A percentile compares a stretch with the other conserved stretches of the same genome.
These are phyloP conservation scores for Anarhynchus alexandrinus DNA, from an alignment of 2,113 vertebrate genomes.

Conservation along the genomic window DNA sequence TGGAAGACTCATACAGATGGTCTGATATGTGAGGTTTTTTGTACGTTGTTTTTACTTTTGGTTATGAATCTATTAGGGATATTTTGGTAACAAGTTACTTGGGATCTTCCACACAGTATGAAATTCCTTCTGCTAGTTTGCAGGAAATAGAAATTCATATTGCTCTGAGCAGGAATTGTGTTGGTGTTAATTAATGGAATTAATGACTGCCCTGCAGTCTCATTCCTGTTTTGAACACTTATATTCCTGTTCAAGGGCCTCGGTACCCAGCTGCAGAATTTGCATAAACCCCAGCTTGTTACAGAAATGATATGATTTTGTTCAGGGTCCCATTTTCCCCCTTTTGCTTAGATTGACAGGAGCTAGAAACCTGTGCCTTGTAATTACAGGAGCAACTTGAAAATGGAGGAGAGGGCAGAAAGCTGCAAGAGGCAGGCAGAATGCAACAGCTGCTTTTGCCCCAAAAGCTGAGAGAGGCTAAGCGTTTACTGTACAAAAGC, in stretches of 20 bases:
- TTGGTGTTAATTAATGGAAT: not conserved
- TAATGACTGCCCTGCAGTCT: not conserved
- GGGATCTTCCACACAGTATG: not conserved
- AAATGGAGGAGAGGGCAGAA: not conserved
- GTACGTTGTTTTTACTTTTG: not conserved
- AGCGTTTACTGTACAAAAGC: not conserved
- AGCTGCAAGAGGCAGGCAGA: not conserved
- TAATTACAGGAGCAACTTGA: not conserved
- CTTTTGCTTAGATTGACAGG: not conserved
- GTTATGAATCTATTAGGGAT: not conserved
- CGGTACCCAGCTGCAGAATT: not conserved
- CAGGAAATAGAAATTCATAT: not conserved
- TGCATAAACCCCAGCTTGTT: not conserved
- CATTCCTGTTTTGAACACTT: not conserved
- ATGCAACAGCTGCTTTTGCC: not conserved
- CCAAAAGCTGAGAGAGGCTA: not conserved
- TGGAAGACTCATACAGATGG: not conserved
- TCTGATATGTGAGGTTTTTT: not conserved
- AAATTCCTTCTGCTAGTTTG: not conserved
- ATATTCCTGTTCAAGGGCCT: not conserved
- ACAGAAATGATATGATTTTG: fast-evolving
- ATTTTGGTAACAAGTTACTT: not conserved
- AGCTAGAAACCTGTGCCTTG: not conserved
- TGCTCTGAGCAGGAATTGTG: not conserved
- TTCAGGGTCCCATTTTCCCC: not conserved